Conservation (phyloP, 1,140 invertebrate genomes). For the Drosophila trapezifrons region DNA sequence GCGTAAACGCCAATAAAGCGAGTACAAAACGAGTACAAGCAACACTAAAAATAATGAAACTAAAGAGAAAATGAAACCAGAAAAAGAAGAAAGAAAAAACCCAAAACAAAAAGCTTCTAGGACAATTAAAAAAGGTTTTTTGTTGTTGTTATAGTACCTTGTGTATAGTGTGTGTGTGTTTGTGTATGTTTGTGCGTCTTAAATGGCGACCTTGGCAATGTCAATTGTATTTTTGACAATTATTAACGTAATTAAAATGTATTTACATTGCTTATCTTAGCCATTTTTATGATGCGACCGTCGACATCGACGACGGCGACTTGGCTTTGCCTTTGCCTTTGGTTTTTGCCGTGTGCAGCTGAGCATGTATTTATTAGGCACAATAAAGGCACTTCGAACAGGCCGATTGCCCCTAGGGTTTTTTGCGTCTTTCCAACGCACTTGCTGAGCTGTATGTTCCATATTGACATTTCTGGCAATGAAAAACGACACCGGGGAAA, state of each 20-base stretch:
- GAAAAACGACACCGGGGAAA: constrained; percentile 54
- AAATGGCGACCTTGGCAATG: constrained; percentile 76
- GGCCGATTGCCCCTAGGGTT: constrained; percentile 19
- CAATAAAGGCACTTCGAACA: constrained; percentile 50
- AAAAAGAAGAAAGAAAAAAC: constrained; percentile 29
- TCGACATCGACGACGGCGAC: constrained; percentile 48
- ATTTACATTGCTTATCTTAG: constrained; percentile 78
- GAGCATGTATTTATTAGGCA: constrained; percentile 61
- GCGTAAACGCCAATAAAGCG: constrained; percentile 41
- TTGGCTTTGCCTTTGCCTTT: constrained; percentile 28
- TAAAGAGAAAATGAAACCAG: constrained; percentile 15
- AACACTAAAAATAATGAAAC: constrained; percentile 13
- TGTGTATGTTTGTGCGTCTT: constrained; percentile 29
- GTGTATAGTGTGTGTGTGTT: constrained; percentile 10
- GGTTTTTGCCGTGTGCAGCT: constrained; percentile 61
- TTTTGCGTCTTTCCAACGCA: constrained; percentile 34
- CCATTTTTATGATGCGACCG: constrained; percentile 65
- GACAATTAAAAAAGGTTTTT: constrained; percentile 75
- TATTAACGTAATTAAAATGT: constrained; percentile 83
- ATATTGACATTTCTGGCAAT: constrained; percentile 58
- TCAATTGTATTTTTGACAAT: constrained; percentile 81
- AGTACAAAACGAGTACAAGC: constrained; percentile 21
- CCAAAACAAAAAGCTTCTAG: constrained; percentile 66
- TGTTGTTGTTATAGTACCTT: constrained; percentile 21
- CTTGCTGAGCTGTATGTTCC: constrained; percentile 9